Conservation (phyloP, 2,113 vertebrate species). For the Trichomycterus rosablanca region DNA sequence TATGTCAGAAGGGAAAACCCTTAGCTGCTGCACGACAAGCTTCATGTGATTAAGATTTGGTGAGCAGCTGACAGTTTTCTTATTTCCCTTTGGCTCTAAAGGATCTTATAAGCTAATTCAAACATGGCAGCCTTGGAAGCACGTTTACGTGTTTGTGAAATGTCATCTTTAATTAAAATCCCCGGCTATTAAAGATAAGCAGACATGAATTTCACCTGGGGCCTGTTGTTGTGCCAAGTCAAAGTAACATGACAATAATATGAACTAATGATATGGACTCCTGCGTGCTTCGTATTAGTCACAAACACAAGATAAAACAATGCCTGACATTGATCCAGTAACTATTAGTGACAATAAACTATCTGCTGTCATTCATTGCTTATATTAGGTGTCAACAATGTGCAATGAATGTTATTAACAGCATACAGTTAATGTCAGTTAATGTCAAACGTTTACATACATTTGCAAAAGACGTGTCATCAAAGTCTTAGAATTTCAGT, state of each 20-base stretch:
- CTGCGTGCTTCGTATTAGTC: no score
- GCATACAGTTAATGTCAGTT: no score
- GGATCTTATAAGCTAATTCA: slow-evolving; percentile 68
- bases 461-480: no score
- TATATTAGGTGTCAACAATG: no score
- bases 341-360: no score
- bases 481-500: no score
- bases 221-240: slow-evolving; percentile 59
- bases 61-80: slow-evolving; percentile 67
- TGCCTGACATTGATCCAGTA: slow-evolving; percentile 5
- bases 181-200: slow-evolving; percentile 73
- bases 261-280: slow-evolving; percentile 40
- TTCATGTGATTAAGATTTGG: slow-evolving; percentile 56
- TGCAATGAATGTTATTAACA: no score
- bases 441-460: no score
- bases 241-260: slow-evolving; percentile 64
- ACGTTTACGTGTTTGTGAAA: slow-evolving; percentile 65
- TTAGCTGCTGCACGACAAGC: slow-evolving; percentile 53
- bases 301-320: slow-evolving; percentile 17
- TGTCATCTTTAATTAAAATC: slow-evolving; percentile 80
- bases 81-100: slow-evolving; percentile 64
- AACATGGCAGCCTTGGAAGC: slow-evolving; percentile 63
- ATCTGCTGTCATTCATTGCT: no score
- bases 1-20: slow-evolving; percentile 36
- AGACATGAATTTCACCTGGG: slow-evolving; percentile 69